Evolutionary conservation across 53 echinoderm and acorn worm genomes (phyloP), one percentile per base, ranked within the genome.

Genomic region (Paelopatides confundens): DNA sequence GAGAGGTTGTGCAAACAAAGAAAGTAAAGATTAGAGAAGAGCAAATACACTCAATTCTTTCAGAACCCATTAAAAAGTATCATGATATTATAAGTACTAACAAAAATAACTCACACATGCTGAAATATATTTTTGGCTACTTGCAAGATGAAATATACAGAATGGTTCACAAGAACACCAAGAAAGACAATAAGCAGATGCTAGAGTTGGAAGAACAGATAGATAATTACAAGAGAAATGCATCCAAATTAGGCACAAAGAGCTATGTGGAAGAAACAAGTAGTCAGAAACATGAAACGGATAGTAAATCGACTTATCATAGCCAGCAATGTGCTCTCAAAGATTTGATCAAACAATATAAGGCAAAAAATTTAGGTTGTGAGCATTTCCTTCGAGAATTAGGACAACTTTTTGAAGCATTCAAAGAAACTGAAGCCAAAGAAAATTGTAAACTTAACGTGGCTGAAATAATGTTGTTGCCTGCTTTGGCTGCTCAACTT

Each of bases 321-420:
- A 21, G n/a, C 21, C 58, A 58, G 2, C 58, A 58, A 58, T 21
- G 24, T 58, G 58, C 58, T 21, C 58, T 58, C 21, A 21, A 58
- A 21, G 15, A 21, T 58, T 58, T 58, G 24, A 21, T 21, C n/a
- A 58, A 58, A 23, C n/a, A 58, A 21, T 58, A 4, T 23, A 58
- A 58, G n/a, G 21, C 58, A 21, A 78, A 78, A 50, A 78, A 23
- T 30, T 52, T 78, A 31, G 78, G 78, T 27, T 52, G 78, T 5
- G 78, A 78, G 51, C 52, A 78, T 26, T 78, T 78, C 17, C 53
- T 78, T 4, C 78, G 78, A 10, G 78, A 78, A 29, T 18, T 78
- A 18, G 78, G 78, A 1, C 51, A 78, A 47, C 32, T 11, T 28
- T 51, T 51, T 17, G 78, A 78, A 50, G 78, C 78, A 8, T 31